phyloP scores from a whole-genome alignment of 37 sponge, comb jelly and placozoan genomes.

The Chondrosia reniformis region DNA sequence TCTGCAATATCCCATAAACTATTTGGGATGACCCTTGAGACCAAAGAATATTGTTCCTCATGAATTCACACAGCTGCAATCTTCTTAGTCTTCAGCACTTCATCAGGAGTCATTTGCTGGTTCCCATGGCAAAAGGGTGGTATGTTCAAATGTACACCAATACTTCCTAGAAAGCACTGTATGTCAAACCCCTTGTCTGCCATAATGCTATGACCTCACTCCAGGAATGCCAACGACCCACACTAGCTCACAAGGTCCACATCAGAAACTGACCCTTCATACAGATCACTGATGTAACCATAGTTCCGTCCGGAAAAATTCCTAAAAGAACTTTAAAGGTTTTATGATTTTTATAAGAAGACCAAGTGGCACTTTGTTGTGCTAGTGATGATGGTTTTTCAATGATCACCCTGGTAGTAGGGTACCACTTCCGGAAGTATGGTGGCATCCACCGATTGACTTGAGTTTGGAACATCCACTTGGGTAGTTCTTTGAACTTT shows the following conservation, averaged over 20 bases:
- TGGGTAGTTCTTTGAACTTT: conserved; percentile 19
- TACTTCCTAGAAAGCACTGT: neutral
- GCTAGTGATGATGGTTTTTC: conserved; percentile 30
- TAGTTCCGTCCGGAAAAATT: neutral
- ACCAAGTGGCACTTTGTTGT: conserved; percentile 22
- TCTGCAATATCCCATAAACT: conserved; percentile 20
- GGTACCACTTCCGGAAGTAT: neutral
- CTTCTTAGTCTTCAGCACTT: neutral
- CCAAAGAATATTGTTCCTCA: neutral
- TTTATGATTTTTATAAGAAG: conserved; percentile 14
- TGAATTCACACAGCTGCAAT: conserved; percentile 19
- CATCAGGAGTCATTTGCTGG: conserved; percentile 13
- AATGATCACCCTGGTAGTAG: conserved; percentile 22
- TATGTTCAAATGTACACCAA: conserved; percentile 22
- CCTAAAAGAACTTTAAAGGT: conserved; percentile 37
- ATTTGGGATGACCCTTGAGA: neutral
- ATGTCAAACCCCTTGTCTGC: conserved; percentile 27
- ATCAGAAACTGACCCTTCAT: conserved; percentile 17
- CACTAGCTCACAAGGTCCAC: neutral
- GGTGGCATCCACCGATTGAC: neutral
- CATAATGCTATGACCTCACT: conserved; percentile 10
- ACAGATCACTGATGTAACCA: neutral
- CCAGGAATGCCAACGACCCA: neutral
- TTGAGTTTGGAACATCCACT: neutral
- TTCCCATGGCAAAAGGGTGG: conserved; percentile 4